These are phyloP conservation scores for Hydropsyche betteni DNA, from an alignment of 2,888 invertebrate genomes.

Conservation along the genomic window DNA sequence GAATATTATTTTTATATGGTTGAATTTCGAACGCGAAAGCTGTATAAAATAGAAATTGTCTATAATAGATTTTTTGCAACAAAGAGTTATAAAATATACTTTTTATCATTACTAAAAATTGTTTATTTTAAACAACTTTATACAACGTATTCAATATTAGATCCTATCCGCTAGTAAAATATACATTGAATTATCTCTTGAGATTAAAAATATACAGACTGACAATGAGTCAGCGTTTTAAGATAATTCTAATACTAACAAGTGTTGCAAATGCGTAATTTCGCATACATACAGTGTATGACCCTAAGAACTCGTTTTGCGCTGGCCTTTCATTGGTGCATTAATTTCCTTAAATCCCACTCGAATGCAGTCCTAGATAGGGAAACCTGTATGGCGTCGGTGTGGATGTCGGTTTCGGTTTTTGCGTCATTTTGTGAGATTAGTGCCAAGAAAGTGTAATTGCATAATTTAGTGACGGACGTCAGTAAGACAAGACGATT, in stretches of 20 bases:
- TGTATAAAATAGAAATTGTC: too few species aligned
- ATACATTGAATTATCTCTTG: neutral
- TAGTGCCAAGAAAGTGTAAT: neutral
- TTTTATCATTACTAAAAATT: too few species aligned
- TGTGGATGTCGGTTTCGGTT: too few species aligned
- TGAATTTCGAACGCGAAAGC: too few species aligned
- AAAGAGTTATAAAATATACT: too few species aligned
- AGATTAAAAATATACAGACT: neutral
- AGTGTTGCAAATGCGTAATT: constrained; percentile 3
- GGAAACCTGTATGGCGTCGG: too few species aligned
- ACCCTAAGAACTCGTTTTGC: too few species aligned
- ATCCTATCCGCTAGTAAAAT: neutral
- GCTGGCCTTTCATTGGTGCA: neutral
- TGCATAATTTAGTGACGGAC: constrained; percentile 1
- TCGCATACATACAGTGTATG: neutral
- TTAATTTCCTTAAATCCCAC: neutral
- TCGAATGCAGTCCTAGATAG: neutral
- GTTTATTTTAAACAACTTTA: neutral
- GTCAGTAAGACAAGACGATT: neutral
- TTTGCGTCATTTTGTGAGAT: too few species aligned
- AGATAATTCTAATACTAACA: neutral
- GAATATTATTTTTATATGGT: too few species aligned
- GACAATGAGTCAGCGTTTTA: neutral
- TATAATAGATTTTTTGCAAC: too few species aligned
- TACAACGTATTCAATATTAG: neutral